A percentile compares a stretch with the other conserved stretches of the same genome.
phyloP scores from a whole-genome alignment of 2,797 vertebrate species.

The Sparidentex hasta region DNA sequence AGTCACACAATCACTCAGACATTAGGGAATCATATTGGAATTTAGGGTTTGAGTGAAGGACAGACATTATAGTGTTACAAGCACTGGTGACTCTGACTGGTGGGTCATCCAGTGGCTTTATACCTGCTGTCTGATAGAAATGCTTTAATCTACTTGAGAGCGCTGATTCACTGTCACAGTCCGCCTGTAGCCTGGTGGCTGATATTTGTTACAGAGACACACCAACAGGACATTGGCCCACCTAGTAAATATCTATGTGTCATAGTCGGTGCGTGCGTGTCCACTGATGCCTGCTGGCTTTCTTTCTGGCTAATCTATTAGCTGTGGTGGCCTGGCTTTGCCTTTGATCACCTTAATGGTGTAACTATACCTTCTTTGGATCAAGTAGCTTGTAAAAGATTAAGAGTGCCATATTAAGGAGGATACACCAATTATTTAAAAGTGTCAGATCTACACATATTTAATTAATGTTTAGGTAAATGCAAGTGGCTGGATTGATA shows the following conservation, averaged over 20 bases:
- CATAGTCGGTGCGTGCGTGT: slow-evolving; percentile 19
- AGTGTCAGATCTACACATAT: background rate
- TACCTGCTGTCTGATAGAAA: slow-evolving; percentile 58
- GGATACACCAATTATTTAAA: background rate
- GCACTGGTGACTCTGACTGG: slow-evolving; percentile 44
- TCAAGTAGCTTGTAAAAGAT: background rate
- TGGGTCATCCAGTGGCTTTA: slow-evolving; percentile 54
- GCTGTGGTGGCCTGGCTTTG: slow-evolving; percentile 20
- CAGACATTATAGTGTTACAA: slow-evolving; percentile 65
- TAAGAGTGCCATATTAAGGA: background rate
- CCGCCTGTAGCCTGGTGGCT: slow-evolving; percentile 43
- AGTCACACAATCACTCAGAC: slow-evolving; percentile 68
- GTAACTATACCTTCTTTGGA: slow-evolving; percentile 16
- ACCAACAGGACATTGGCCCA: slow-evolving; percentile 25
- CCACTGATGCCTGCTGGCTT: slow-evolving; percentile 45
- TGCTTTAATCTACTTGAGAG: slow-evolving; percentile 85
- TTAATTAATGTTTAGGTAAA: background rate
- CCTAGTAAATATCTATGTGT: slow-evolving; percentile 21
- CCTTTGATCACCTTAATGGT: slow-evolving; percentile 44
- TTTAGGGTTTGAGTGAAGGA: slow-evolving; percentile 69
- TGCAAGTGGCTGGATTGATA: background rate
- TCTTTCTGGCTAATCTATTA: slow-evolving; percentile 47
- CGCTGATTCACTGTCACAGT: slow-evolving; percentile 62
- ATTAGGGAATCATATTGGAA: slow-evolving; percentile 80
- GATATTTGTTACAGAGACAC: slow-evolving; percentile 40